These are phyloP conservation scores for Lineus longissimus DNA, from an alignment of 1,140 invertebrate species.

Conservation along the genomic window DNA sequence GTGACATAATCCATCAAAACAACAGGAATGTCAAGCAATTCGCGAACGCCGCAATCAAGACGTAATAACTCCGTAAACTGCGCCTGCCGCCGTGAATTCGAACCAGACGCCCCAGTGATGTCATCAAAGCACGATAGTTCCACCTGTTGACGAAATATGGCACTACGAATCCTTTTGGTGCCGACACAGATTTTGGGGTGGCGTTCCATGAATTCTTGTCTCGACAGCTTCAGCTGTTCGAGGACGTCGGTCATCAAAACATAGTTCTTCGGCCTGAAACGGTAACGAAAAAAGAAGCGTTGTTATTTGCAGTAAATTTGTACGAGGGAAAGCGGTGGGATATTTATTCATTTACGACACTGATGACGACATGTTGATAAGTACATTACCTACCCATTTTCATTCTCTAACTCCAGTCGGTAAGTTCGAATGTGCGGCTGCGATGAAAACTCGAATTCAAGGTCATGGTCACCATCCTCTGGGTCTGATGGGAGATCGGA, in stretches of 20 bases:
- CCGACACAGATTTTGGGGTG: background rate
- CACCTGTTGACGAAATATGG: slow-evolving; percentile 3
- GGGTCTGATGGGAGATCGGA: background rate
- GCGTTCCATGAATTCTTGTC: background rate
- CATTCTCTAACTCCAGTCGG: background rate
- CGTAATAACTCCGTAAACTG: no score
- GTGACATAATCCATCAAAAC: no score
- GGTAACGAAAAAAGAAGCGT: no score
- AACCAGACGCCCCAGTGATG: no score
- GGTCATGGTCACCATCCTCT: background rate
- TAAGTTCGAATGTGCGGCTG: background rate
- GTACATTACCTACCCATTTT: background rate
- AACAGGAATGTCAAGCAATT: no score
- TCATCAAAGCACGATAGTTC: background rate
- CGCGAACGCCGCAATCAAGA: no score
- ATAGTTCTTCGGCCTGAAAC: background rate
- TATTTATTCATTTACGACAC: background rate
- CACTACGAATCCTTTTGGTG: background rate
- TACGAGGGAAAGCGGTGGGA: background rate
- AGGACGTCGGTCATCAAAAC: background rate
- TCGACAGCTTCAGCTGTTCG: background rate
- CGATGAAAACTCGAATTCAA: background rate
- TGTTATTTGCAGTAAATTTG: background rate
- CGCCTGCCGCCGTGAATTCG: no score
- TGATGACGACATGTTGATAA: background rate